phyloP scores from a whole-genome alignment of 2,113 vertebrate species.

The Gracilinanus agilis region DNA sequence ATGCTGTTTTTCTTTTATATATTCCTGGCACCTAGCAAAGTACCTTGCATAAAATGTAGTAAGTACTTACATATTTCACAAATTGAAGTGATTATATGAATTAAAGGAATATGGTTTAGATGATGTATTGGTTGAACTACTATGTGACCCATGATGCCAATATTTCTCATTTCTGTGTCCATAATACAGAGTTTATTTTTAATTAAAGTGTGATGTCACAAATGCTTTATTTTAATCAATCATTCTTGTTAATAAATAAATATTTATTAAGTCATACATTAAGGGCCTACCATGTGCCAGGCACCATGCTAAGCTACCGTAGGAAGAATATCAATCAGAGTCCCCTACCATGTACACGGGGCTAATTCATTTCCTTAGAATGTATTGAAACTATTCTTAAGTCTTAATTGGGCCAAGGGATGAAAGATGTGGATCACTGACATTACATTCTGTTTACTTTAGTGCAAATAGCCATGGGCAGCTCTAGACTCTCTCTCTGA shows the following conservation, averaged over 20 bases:
- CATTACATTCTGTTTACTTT: neutral
- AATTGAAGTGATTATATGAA: neutral
- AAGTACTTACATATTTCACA: neutral
- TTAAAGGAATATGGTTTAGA: neutral
- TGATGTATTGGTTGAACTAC: neutral
- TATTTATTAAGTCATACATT: constrained; percentile 9
- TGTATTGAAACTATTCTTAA: neutral
- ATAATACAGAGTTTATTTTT: neutral
- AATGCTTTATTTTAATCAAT: neutral
- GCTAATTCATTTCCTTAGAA: neutral
- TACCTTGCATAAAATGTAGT: neutral
- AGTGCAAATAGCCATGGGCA: neutral
- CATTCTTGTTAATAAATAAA: neutral
- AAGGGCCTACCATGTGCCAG: neutral
- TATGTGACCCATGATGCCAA: neutral
- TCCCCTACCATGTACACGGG: neutral
- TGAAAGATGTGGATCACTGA: neutral
- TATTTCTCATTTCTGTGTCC: neutral
- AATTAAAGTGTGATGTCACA: neutral
- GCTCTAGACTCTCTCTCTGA: neutral
- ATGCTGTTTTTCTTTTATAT: no score
- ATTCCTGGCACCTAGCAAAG: neutral
- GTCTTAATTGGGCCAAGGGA: neutral
- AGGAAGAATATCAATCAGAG: neutral
- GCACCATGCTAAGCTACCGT: neutral